Conservation (phyloP, 2,113 vertebrate species). For the human (Homo sapiens) region GRCh38 chr6:86191501-86192000, state of each 20-base stretch:
- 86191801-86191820: not conserved
- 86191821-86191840: not conserved
- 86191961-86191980: not conserved
- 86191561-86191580: not conserved
- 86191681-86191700: slow-evolving; percentile 1
- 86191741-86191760: not conserved
- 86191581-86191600: not conserved
- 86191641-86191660: not conserved
- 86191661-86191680: not conserved
- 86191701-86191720: not conserved
- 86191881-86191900: not conserved
- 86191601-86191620: not conserved
- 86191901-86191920: not conserved
- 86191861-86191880: not conserved
- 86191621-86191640: not conserved
- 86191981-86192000: not conserved
- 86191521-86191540: not conserved
- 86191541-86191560: not conserved
- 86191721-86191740: not conserved
- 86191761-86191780: not conserved
- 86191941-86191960: not conserved
- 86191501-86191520: not conserved
- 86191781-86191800: not conserved
- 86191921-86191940: not conserved
- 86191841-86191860: not conserved